Evolutionary conservation across 2,113 vertebrate species (phyloP), one percentile per base, ranked within the genome.

Genomic region (Camelus dromedarius): DNA sequence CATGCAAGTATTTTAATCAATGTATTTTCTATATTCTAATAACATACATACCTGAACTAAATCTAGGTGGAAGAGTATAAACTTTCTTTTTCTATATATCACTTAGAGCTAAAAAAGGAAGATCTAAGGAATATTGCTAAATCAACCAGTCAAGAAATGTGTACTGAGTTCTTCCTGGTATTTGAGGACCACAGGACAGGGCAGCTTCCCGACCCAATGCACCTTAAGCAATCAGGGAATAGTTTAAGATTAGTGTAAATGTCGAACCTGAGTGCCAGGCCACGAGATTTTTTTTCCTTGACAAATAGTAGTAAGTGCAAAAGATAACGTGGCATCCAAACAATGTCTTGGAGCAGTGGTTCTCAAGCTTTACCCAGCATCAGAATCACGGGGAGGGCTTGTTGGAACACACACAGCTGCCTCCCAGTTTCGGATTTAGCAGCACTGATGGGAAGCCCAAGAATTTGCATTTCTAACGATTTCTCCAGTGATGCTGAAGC

Each of bases 1-100:
- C 3, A n/a, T 95, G 48, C 24, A 70, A 64, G 7, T 86, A 87
- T 76, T 96, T 81, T 80, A 82, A 42, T 79, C 22, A 93, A 54
- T 72, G 8, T 54, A 26, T 92, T 38, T 69, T 90, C 54, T 70
- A 30, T 42, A 60, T 62, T 85, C 56, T 82, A 82, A 91, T 86
- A 72, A 58, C 81, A 96, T 38, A 76, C 16, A 35, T 58, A 58
- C 6, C 64, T 60, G 8, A 79, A 72, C 19, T 26, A 58, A 76
- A 18, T 70, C 66, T 96, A 88, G 91, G 12, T 80, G 8, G 13
- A 95, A 72, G 8, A 97, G 3, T 28, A 62, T 50, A 82, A 83
- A 46, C 20, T 89, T 89, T 73, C 30, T 85, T 93, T 88, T 38
- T 82, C 62, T 12, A 58, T 84, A 32, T 20, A 8, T 82, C n/a